Evolutionary conservation across 1,140 invertebrate species (phyloP).

Genomic region (Laupala kohalensis): DNA sequence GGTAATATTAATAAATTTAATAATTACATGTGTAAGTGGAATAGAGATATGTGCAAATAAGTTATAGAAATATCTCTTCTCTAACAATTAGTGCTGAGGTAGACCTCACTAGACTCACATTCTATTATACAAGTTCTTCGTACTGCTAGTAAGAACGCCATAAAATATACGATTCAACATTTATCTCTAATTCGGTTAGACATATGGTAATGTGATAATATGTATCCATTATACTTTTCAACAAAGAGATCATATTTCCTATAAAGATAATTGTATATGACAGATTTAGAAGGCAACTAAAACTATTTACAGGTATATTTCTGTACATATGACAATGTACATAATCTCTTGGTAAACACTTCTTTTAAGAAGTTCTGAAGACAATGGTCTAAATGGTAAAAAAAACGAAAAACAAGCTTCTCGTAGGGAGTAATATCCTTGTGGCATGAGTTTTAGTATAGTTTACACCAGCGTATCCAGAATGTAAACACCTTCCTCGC

Average conservation of each 20-base stretch:
- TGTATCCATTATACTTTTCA: background rate
- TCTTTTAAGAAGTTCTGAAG: too few species aligned
- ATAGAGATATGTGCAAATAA: background rate
- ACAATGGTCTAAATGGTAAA: too few species aligned
- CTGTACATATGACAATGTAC: too few species aligned
- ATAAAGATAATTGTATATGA: too few species aligned
- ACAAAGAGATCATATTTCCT: background rate
- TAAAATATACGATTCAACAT: background rate
- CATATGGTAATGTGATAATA: background rate
- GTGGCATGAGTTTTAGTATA: too few species aligned
- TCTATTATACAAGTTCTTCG: background rate
- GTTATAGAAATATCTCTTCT: background rate
- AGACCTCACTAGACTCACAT: background rate
- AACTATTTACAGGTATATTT: too few species aligned
- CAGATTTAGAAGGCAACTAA: background rate
- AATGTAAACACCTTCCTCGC: slow-evolving; percentile 29
- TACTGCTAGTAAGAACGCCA: background rate
- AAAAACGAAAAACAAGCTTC: too few species aligned
- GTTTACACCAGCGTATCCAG: slow-evolving; percentile 35
- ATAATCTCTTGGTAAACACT: too few species aligned
- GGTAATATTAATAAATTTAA: background rate
- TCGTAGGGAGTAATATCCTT: too few species aligned
- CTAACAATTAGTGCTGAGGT: background rate
- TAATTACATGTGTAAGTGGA: background rate
- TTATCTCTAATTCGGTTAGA: background rate